phyloP scores from a whole-genome alignment of 2,797 vertebrate species.

The Eupleurogrammus muticus region DNA sequence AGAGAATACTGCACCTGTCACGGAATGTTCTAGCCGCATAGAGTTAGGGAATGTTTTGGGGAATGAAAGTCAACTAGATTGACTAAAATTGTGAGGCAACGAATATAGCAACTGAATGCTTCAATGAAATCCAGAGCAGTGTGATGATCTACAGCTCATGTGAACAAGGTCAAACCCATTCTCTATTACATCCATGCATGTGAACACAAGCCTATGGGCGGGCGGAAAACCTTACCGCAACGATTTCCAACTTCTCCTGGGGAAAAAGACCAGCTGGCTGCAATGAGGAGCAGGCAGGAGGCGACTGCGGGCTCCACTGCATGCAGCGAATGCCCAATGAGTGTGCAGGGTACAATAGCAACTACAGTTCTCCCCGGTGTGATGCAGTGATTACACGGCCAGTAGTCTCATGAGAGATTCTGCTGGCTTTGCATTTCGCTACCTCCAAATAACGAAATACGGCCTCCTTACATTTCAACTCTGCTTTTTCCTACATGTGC shows the following conservation, averaged over 20 bases:
- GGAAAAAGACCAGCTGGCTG: conserved; percentile 34
- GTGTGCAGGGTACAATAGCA: conserved; percentile 21
- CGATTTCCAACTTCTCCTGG: conserved; percentile 35
- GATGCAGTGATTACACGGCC: too few relatives aligned
- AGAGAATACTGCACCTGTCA: conserved; percentile 72
- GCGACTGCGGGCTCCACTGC: conserved; percentile 50
- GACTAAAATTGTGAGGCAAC: conserved; percentile 6
- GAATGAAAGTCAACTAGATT: conserved; percentile 11
- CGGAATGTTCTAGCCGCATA: conserved; percentile 34
- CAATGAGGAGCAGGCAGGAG: conserved; percentile 28
- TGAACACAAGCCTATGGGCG: background rate
- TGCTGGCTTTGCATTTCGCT: too few relatives aligned
- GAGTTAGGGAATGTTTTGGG: conserved; percentile 22
- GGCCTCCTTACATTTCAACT: too few relatives aligned
- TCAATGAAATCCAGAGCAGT: conserved; percentile 2
- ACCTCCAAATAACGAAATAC: too few relatives aligned
- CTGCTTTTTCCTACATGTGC: too few relatives aligned
- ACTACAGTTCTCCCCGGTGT: too few relatives aligned
- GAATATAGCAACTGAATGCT: conserved; percentile 1
- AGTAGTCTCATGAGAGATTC: too few relatives aligned
- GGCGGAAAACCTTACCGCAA: conserved; percentile 40
- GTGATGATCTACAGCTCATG: conserved; percentile 17
- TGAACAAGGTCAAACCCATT: conserved; percentile 10
- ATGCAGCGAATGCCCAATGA: conserved; percentile 66
- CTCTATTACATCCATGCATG: conserved; percentile 21